phyloP scores from a whole-genome alignment of 2,888 invertebrate species.

The Drosophila conformis region DNA sequence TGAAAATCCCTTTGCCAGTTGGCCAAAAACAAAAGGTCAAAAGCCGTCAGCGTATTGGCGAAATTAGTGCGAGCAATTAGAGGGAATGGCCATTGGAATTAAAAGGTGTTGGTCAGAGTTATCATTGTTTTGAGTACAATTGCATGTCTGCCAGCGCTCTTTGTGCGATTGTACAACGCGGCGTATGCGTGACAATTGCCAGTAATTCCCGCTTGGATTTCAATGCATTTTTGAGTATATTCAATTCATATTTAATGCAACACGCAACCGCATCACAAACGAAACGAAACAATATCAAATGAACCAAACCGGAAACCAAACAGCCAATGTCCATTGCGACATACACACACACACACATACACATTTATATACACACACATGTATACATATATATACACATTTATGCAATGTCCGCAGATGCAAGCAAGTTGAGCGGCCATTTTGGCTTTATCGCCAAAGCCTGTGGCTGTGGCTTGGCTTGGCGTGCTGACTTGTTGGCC shows the following conservation, averaged over 20 bases:
- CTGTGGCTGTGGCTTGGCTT: conserved; percentile 17
- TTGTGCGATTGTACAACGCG: neutral
- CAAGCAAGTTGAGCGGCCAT: conserved; percentile 49
- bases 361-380: neutral
- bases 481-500: conserved; percentile 38
- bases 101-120: conserved; percentile 40
- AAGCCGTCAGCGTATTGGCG: conserved; percentile 25
- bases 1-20: conserved; percentile 10
- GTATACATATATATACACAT: neutral
- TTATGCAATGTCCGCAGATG: conserved; percentile 67
- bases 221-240: conserved; percentile 70
- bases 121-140: conserved; percentile 5
- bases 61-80: conserved; percentile 26
- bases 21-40: conserved; percentile 61
- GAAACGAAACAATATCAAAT: conserved; percentile 12
- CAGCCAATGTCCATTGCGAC: conserved; percentile 58
- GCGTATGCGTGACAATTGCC: conserved; percentile 63
- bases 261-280: conserved; percentile 62
- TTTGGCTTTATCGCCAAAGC: conserved; percentile 25
- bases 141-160: conserved; percentile 2
- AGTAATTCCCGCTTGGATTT: conserved; percentile 52
- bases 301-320: conserved; percentile 41
- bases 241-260: conserved; percentile 72
- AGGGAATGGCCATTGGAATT: conserved; percentile 8
- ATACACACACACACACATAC: conserved; percentile 22